Evolutionary conservation across 2,797 vertebrate species (phyloP).

Genomic region (Apodemus agrarius): DNA sequence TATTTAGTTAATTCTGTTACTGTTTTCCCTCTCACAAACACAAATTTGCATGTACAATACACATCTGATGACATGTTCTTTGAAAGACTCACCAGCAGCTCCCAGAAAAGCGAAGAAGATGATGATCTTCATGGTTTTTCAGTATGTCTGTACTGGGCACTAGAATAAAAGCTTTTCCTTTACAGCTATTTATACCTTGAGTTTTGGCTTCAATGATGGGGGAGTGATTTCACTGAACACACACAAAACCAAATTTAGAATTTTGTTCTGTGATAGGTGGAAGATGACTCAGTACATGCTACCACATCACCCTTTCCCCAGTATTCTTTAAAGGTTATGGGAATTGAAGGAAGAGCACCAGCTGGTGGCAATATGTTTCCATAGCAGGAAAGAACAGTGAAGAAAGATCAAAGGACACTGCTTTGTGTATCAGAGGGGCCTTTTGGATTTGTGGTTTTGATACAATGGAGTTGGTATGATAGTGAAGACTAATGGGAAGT

Average conservation of each 20-base stretch:
- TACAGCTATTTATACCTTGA: slow-evolving; percentile 19
- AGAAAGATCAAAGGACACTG: neutral
- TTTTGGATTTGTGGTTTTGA: neutral
- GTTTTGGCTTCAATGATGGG: neutral
- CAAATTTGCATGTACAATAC: neutral
- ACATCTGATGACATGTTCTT: neutral
- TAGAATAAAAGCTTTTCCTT: neutral
- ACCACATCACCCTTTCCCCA: slow-evolving; percentile 60
- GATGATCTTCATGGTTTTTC: slow-evolving; percentile 85
- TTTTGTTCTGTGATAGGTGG: neutral
- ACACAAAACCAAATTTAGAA: slow-evolving; percentile 56
- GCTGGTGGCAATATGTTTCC: neutral
- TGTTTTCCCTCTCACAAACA: neutral
- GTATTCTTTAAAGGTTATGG: slow-evolving; percentile 53
- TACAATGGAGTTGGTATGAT: neutral
- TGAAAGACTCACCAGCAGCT: slow-evolving; percentile 84
- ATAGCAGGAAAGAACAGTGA: neutral
- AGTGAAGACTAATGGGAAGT: neutral
- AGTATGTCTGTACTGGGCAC: neutral
- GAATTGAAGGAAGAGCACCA: slow-evolving; percentile 14
- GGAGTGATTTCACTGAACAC: slow-evolving; percentile 73
- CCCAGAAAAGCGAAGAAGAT: slow-evolving; percentile 86
- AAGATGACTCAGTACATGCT: neutral
- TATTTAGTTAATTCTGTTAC: neutral
- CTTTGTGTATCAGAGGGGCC: neutral